A percentile compares a stretch with the other conserved stretches of the same genome.
These are phyloP conservation scores for Sander lucioperca DNA, from an alignment of 2,113 vertebrate genomes.

Conservation along the genomic window DNA sequence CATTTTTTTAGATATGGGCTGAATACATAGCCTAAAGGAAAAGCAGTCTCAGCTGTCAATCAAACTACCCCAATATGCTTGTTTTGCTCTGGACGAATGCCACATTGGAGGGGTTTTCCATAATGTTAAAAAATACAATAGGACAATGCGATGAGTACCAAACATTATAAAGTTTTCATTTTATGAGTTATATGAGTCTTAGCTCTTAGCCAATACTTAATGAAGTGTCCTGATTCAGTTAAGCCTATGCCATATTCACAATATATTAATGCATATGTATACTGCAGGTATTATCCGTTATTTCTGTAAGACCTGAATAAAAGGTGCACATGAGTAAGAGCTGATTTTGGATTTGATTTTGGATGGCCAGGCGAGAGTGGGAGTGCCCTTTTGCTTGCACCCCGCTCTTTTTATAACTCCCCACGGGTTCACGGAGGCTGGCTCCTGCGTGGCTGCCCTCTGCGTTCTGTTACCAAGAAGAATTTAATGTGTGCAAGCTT, in stretches of 20 bases:
- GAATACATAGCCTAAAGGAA: background rate
- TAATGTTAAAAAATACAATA: background rate
- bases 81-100: background rate
- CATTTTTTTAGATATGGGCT: conserved; percentile 7
- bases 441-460: conserved; percentile 55
- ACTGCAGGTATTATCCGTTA: background rate
- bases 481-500: conserved; percentile 66
- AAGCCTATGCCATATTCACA: background rate
- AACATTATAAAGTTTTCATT: background rate
- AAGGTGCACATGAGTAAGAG: background rate
- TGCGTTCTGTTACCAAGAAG: conserved; percentile 64
- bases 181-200: too few relatives aligned
- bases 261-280: conserved; percentile 1
- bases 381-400: conserved; percentile 54
- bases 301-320: background rate
- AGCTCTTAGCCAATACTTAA: background rate
- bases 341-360: too few relatives aligned
- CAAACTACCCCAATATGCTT: background rate
- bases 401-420: conserved; percentile 69
- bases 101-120: conserved; percentile 3
- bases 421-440: conserved; percentile 42
- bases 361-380: conserved; percentile 26
- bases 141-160: background rate
- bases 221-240: background rate
- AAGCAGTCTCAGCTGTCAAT: background rate